Evolutionary conservation across 2,113 vertebrate species (phyloP).

Genomic region (Anarhynchus alexandrinus): DNA sequence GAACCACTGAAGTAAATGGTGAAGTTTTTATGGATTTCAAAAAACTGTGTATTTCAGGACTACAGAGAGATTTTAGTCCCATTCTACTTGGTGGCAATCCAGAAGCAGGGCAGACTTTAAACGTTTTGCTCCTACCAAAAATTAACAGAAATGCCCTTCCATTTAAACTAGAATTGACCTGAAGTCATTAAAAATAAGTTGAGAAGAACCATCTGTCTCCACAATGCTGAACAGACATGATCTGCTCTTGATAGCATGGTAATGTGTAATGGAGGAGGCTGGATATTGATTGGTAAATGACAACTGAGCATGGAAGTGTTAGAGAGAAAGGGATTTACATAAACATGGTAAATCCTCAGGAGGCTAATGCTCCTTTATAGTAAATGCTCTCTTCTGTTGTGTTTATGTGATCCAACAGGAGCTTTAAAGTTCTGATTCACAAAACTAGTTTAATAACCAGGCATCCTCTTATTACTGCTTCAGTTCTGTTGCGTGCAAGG

Average conservation of each 20-base stretch:
- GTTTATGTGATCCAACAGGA: background rate
- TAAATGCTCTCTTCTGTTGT: background rate
- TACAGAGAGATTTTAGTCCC: background rate
- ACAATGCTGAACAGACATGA: background rate
- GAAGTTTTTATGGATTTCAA: background rate
- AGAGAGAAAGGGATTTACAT: background rate
- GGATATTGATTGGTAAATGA: background rate
- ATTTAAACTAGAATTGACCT: background rate
- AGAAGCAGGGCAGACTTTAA: background rate
- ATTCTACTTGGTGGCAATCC: background rate
- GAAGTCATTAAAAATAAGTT: background rate
- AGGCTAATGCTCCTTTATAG: background rate
- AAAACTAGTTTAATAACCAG: background rate
- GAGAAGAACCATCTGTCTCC: background rate
- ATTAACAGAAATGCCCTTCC: background rate
- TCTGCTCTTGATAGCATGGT: background rate
- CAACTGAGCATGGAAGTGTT: background rate
- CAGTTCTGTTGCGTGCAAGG: background rate
- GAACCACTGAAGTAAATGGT: background rate
- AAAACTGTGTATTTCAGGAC: background rate
- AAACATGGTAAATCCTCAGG: background rate
- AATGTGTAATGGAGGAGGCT: background rate
- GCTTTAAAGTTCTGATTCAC: background rate
- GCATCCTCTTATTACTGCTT: background rate
- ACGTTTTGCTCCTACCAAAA: background rate